A percentile compares a stretch with the other conserved stretches of the same genome.
phyloP scores from a whole-genome alignment of 2,888 invertebrate genomes.

The Endomychus coccineus region DNA sequence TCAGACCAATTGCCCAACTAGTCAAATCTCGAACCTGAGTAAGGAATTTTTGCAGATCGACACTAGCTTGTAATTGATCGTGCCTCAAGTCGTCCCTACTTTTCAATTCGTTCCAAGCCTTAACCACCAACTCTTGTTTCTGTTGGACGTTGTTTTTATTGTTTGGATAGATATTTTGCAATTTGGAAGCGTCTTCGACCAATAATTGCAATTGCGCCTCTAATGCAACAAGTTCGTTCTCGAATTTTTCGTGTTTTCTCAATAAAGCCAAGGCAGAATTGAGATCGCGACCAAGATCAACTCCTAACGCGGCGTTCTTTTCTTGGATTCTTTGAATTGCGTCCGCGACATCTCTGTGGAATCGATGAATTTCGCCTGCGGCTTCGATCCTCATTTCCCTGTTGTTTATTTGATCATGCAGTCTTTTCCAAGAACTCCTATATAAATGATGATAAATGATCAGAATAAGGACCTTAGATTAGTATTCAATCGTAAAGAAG shows the following conservation, averaged over 20 bases:
- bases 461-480: no score
- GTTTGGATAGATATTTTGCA: conserved; percentile 82
- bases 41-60: conserved; percentile 82
- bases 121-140: conserved; percentile 55
- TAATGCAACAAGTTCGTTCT: conserved; percentile 86
- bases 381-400: conserved; percentile 83
- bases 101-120: conserved; percentile 82
- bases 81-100: conserved; percentile 72
- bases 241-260: conserved; percentile 84
- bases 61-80: conserved; percentile 76
- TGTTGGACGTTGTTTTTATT: conserved; percentile 53
- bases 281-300: conserved; percentile 71
- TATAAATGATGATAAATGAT: conserved; percentile 1
- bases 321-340: conserved; percentile 84
- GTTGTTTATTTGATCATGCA: conserved; percentile 78
- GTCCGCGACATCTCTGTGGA: conserved; percentile 93
- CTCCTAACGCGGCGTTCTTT: conserved; percentile 78
- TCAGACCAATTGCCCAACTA: conserved; percentile 77
- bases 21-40: conserved; percentile 78
- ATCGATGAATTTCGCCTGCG: conserved; percentile 94
- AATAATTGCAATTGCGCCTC: conserved; percentile 87
- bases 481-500: no score
- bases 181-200: conserved; percentile 84
- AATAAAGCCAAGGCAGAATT: conserved; percentile 77
- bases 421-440: conserved; percentile 80